Evolutionary conservation across 2,888 invertebrate species (phyloP).

Genomic region (Imbricaverruca yamaguchii): DNA sequence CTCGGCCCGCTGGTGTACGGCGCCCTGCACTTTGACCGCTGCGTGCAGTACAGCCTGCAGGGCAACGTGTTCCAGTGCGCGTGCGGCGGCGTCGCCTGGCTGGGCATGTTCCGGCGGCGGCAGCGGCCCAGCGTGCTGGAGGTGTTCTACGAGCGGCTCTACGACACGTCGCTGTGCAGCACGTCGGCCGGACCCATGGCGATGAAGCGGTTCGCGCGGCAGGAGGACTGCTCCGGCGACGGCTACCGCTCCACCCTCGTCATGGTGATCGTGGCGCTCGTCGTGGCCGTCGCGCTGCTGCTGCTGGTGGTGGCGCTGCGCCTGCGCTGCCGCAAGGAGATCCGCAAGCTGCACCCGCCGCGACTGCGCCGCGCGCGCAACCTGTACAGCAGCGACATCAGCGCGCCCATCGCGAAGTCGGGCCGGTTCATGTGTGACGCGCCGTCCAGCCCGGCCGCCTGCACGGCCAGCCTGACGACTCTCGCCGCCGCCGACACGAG

Average conservation of each 20-base stretch:
- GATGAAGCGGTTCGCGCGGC: not conserved
- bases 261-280: not conserved
- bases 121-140: not conserved
- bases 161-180: not conserved
- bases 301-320: not conserved
- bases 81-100: slow-evolving; percentile 7
- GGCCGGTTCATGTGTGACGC: not conserved
- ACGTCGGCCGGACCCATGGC: not conserved
- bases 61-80: slow-evolving; percentile 5
- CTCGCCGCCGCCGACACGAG: not conserved
- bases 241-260: not conserved
- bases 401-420: not conserved
- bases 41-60: not conserved
- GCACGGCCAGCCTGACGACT: not conserved
- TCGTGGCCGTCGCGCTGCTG: not conserved
- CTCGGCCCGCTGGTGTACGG: not conserved
- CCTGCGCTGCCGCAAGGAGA: not conserved
- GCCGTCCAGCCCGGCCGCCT: not conserved
- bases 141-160: slow-evolving; percentile 16
- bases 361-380: not conserved
- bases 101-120: not conserved
- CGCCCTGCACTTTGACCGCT: not conserved
- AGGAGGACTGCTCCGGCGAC: not conserved
- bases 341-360: not conserved
- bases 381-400: not conserved